Evolutionary conservation across 2,113 vertebrate species (phyloP).

Genomic region (Donacobius atricapilla): DNA sequence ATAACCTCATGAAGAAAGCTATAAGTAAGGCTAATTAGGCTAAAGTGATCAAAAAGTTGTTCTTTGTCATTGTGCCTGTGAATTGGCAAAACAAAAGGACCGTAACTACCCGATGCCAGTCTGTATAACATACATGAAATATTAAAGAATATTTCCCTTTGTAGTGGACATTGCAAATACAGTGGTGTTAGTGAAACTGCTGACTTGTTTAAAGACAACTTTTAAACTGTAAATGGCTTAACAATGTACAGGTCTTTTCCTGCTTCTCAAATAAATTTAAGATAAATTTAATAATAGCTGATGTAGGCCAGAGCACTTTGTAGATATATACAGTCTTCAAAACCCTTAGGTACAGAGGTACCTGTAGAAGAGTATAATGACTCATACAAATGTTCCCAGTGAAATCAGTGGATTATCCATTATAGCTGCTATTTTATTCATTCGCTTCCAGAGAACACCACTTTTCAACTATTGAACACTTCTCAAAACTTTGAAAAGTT

Average conservation of each 20-base stretch:
- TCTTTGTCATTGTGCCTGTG: background rate
- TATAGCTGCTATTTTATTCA: background rate
- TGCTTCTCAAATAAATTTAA: background rate
- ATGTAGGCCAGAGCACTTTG: background rate
- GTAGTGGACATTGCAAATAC: background rate
- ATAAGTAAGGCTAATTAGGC: conserved; percentile 39
- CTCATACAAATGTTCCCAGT: background rate
- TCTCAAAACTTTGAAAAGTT: background rate
- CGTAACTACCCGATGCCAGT: background rate
- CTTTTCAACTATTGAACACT: background rate
- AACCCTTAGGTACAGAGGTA: background rate
- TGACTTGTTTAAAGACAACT: background rate
- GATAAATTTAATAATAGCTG: background rate
- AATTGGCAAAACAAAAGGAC: background rate
- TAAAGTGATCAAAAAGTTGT: conserved; percentile 36
- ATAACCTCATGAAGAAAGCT: background rate
- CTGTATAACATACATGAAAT: background rate
- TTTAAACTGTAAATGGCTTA: background rate
- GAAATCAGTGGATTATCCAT: background rate
- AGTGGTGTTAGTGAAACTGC: background rate
- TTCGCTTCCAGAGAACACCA: background rate
- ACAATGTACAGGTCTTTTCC: background rate
- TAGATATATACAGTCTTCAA: background rate
- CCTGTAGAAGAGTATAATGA: background rate
- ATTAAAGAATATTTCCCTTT: conserved; percentile 18